phyloP scores from a whole-genome alignment of 2,888 invertebrate genomes.

The Galerucella calmariensis region DNA sequence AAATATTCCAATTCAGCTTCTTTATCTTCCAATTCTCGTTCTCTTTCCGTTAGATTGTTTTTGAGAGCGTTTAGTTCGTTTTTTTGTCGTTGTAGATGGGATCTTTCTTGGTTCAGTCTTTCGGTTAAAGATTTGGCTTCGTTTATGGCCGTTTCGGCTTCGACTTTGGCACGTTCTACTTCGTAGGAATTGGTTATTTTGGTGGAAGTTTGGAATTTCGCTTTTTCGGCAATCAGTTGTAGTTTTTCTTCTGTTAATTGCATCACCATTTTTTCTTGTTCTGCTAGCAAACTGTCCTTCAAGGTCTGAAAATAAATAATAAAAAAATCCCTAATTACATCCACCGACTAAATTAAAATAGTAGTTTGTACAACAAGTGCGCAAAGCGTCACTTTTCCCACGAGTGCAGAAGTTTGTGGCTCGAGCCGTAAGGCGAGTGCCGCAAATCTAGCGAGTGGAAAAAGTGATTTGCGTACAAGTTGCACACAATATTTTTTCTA shows the following conservation, averaged over 20 bases:
- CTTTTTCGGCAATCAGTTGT: constrained; percentile 62
- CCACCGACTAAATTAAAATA: background rate
- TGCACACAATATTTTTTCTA: too few relatives aligned
- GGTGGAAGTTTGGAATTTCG: constrained; percentile 59
- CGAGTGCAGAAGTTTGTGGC: too few relatives aligned
- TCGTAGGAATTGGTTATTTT: constrained; percentile 60
- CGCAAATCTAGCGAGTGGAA: too few relatives aligned
- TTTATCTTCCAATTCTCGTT: constrained; percentile 54
- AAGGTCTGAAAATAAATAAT: constrained; percentile 63
- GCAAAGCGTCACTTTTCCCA: too few relatives aligned
- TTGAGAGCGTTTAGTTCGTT: constrained; percentile 59
- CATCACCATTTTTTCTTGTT: constrained; percentile 70
- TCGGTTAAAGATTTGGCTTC: constrained; percentile 63
- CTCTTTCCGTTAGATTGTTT: constrained; percentile 55
- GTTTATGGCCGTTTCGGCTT: constrained; percentile 63
- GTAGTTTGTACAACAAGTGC: too few relatives aligned
- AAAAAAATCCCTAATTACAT: background rate
- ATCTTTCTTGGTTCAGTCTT: constrained; percentile 61
- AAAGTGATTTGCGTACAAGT: too few relatives aligned
- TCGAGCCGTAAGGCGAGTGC: too few relatives aligned
- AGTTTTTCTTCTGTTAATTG: constrained; percentile 72
- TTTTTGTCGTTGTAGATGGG: constrained; percentile 56
- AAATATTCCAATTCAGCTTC: constrained; percentile 59
- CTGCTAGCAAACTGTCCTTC: constrained; percentile 70
- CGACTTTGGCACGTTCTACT: constrained; percentile 59